Base-by-base conservation (phyloP, 2,888 invertebrate species). In the Hylaea fasciaria region DNA sequence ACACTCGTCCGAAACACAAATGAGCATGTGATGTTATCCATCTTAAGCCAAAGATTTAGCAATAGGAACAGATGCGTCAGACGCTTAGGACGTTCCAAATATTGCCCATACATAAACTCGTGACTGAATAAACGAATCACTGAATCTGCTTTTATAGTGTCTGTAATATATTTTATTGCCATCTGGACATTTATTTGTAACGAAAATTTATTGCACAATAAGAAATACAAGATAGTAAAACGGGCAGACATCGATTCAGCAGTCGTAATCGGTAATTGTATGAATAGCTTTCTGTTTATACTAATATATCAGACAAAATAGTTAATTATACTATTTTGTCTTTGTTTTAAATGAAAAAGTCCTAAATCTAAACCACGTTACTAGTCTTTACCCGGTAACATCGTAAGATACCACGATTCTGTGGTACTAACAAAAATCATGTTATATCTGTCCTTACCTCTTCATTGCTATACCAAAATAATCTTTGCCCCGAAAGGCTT, bases 1-100 rank as follows among this genome's bases (percentile, higher is more conserved):
- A 51, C 64, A 60, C 55, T 66, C 59, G 60, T 64, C 50, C 67
- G 54, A 59, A 63, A 68, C 65, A 70, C 65, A 68, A 68, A 68
- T 64, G 69, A 72, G 66, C 65, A 63, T 62, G 57, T 47, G 57
- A 66, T 65, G 66, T 37, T 51, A 61, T 58, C 44, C 53, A 47
- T 70, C 45, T 58, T 28, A n/a, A 22, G 17, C 39, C 52, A 52
- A 11, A 53, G 58, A 52, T 22, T 11, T 14, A 29, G 46, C 45
- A 41, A 32, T 7, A 51, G 16, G 14, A 41, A 47, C 47, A 43
- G 52, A 52, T 13, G 39, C 39, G 48, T 37, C 39, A 22, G 22
- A 22, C 22, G 22, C 5, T 22, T 22, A 37, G 37, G n/a, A 37
- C 14, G 8, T 40, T 8, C 43, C n/a, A 11, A 44, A 49, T 49